These are phyloP conservation scores for Iphiclides podalirius DNA, from an alignment of 2,888 invertebrate species.

Conservation along the genomic window DNA sequence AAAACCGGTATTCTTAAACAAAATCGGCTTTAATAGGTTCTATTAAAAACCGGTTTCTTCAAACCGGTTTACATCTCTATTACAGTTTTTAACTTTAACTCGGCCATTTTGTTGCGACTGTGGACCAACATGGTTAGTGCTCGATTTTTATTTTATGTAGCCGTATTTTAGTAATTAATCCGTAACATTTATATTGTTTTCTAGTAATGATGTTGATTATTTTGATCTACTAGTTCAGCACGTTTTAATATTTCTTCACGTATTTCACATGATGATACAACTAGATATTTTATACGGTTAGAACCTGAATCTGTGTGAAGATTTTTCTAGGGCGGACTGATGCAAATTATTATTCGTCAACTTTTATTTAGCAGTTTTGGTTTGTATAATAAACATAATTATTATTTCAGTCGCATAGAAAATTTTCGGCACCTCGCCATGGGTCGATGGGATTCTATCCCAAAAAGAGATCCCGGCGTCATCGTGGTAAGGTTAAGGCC, in stretches of 20 bases:
- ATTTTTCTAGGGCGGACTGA: slow-evolving; percentile 90
- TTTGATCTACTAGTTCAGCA: background rate
- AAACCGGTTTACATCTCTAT: too few species aligned
- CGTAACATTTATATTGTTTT: background rate
- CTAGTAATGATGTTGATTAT: slow-evolving; percentile 26
- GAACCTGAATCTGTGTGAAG: slow-evolving; percentile 84
- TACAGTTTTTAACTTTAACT: slow-evolving; percentile 25
- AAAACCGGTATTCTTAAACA: too few species aligned
- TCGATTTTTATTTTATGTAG: slow-evolving; percentile 6
- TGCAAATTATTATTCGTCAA: slow-evolving; percentile 26
- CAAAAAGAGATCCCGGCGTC: slow-evolving; percentile 97
- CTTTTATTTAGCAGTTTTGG: too few species aligned
- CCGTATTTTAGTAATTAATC: slow-evolving; percentile 23
- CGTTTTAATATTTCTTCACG: slow-evolving; percentile 15
- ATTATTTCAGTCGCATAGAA: slow-evolving; percentile 95
- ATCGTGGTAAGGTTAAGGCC: slow-evolving; percentile 99
- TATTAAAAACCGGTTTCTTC: too few species aligned
- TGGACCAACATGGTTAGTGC: slow-evolving; percentile 55
- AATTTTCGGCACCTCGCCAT: slow-evolving; percentile 99
- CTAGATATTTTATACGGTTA: slow-evolving; percentile 82
- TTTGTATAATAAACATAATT: too few species aligned
- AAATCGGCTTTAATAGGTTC: too few species aligned
- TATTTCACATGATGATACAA: slow-evolving; percentile 82
- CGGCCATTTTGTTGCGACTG: slow-evolving; percentile 72
- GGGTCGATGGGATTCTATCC: slow-evolving; percentile 99